Conservation (phyloP, 2,888 invertebrate species). For the Drosophila mimica region DNA sequence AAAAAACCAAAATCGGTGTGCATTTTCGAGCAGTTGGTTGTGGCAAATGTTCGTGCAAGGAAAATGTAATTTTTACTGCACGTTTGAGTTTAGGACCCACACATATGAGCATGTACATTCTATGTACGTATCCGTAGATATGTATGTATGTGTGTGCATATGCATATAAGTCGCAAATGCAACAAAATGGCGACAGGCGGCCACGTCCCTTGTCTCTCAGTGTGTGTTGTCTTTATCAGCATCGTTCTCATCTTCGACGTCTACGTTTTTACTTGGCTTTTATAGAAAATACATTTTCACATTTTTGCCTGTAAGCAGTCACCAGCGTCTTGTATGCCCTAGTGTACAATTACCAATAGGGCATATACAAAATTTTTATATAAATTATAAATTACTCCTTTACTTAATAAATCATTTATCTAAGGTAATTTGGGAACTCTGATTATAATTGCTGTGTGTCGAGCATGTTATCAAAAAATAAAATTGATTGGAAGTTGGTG, state of each 20-base stretch:
- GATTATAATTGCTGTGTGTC: slow-evolving; percentile 32
- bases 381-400: background rate
- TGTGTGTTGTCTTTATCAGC: slow-evolving; percentile 78
- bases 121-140: background rate
- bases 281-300: slow-evolving; percentile 74
- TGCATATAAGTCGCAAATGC: slow-evolving; percentile 77
- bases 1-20: slow-evolving; percentile 52
- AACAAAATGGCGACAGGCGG: slow-evolving; percentile 76
- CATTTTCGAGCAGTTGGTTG: slow-evolving; percentile 74
- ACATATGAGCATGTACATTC: slow-evolving; percentile 9
- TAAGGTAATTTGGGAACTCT: slow-evolving; percentile 18
- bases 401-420: slow-evolving; percentile 18
- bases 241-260: slow-evolving; percentile 55
- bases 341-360: background rate
- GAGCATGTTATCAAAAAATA: slow-evolving; percentile 8
- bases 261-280: slow-evolving; percentile 62
- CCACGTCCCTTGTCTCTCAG: slow-evolving; percentile 62
- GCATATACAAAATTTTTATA: slow-evolving; percentile 1
- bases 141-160: slow-evolving; percentile 30
- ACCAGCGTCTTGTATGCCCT: slow-evolving; percentile 38
- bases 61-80: slow-evolving; percentile 78
- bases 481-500: slow-evolving; percentile 23
- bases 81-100: slow-evolving; percentile 48
- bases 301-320: slow-evolving; percentile 57
- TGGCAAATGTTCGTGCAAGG: slow-evolving; percentile 73